Conservation (phyloP, 2,888 invertebrate species). For the Spatulosminthurus flaviceps region DNA sequence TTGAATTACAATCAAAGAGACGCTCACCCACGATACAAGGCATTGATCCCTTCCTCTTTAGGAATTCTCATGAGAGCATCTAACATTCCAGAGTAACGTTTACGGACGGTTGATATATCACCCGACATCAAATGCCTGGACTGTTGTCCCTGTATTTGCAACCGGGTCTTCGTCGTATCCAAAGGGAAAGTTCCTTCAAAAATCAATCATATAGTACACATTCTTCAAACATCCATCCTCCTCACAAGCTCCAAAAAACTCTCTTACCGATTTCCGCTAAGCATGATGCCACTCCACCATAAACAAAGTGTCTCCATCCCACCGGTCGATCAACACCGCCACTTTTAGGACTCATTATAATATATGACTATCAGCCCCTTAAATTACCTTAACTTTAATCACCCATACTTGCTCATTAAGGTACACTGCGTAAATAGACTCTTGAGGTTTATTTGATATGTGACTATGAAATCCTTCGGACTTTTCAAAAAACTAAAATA, state of each 20-base stretch:
- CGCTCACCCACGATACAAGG: conserved; percentile 84
- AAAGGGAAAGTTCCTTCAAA: conserved; percentile 91
- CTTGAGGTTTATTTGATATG: too few relatives aligned
- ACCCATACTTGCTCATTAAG: not conserved
- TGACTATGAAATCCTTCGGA: too few relatives aligned
- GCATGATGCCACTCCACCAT: conserved; percentile 92
- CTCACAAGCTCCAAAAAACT: too few relatives aligned
- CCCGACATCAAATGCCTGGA: conserved; percentile 67
- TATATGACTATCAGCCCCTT: not conserved
- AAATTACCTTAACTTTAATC: not conserved
- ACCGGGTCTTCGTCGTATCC: conserved; percentile 91
- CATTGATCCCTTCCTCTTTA: conserved; percentile 84
- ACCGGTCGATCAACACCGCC: conserved; percentile 51
- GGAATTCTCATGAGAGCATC: conserved; percentile 89
- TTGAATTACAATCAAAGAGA: too few relatives aligned
- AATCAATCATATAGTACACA: conserved; percentile 15
- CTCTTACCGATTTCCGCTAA: conserved; percentile 91
- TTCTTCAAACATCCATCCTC: too few relatives aligned
- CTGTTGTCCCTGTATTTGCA: conserved; percentile 93
- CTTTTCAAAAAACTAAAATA: too few relatives aligned
- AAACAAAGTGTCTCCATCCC: conserved; percentile 88
- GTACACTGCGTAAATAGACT: too few relatives aligned
- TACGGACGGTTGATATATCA: conserved; percentile 68
- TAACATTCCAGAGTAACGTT: conserved; percentile 89
- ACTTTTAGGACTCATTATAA: conserved; percentile 59